A percentile compares a stretch with the other conserved stretches of the same genome.
Evolutionary conservation across 2,888 invertebrate genomes (phyloP).

Genomic region (Cephus pulcher): DNA sequence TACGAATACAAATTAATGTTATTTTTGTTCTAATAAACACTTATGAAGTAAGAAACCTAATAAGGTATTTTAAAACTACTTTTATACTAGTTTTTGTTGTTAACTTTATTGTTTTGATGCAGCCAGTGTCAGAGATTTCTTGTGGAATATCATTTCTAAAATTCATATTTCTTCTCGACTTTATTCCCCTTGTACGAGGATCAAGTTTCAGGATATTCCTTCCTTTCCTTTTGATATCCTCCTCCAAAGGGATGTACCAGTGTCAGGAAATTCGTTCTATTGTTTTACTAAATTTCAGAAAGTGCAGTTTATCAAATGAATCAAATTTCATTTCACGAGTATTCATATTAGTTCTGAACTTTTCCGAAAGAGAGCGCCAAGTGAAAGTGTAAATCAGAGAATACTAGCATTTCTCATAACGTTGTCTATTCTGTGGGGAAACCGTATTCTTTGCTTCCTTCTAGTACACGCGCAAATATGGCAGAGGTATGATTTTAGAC

Average conservation of each 20-base stretch:
- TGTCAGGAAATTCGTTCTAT: background rate
- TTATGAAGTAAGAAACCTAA: background rate
- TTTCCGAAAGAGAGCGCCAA: background rate
- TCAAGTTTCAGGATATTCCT: too few relatives aligned
- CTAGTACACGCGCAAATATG: slow-evolving; percentile 36
- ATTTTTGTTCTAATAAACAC: background rate
- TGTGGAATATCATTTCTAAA: background rate
- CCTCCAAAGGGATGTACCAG: too few relatives aligned
- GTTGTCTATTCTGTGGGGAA: background rate
- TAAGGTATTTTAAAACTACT: background rate
- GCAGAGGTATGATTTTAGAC: slow-evolving; percentile 37
- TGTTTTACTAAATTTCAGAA: background rate
- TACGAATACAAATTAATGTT: background rate
- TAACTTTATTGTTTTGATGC: background rate
- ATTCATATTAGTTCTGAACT: background rate
- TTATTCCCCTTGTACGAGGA: too few relatives aligned
- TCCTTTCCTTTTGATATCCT: too few relatives aligned
- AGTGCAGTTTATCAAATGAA: too few relatives aligned
- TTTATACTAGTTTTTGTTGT: background rate
- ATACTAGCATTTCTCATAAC: background rate
- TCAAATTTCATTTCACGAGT: background rate
- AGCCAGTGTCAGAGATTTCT: background rate
- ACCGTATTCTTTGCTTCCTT: slow-evolving; percentile 19
- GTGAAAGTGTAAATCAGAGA: background rate
- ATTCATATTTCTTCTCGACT: background rate